phyloP scores from a whole-genome alignment of 2,113 vertebrate species.

The Erythrocercus mccallii region DNA sequence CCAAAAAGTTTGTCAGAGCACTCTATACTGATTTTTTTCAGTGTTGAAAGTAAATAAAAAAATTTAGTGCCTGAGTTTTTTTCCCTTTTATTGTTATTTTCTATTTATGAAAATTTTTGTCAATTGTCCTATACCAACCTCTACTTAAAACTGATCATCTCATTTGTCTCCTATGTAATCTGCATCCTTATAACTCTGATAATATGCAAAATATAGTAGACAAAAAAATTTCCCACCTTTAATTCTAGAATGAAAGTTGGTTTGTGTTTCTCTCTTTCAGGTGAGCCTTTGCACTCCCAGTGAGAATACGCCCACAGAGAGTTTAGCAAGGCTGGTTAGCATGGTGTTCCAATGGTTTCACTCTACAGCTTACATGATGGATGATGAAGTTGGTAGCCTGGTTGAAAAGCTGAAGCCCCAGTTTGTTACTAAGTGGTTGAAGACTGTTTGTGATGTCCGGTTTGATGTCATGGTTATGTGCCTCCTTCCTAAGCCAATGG shows the following conservation, averaged over 20 bases:
- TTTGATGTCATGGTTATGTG: constrained; percentile 99
- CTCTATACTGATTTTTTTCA: background rate
- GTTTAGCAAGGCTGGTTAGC: constrained; percentile 93
- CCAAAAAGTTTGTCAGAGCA: background rate
- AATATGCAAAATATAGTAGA: background rate
- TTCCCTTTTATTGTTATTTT: background rate
- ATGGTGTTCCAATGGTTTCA: constrained; percentile 99
- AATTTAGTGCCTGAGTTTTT: background rate
- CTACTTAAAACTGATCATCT: background rate
- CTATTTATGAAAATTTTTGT: background rate
- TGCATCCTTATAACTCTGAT: background rate
- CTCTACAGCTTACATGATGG: constrained; percentile 99
- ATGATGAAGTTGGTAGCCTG: constrained; percentile 96
- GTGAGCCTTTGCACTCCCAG: constrained; percentile 97
- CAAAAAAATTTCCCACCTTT: background rate
- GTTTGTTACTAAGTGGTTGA: constrained; percentile 99
- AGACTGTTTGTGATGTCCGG: constrained; percentile 95
- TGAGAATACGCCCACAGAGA: constrained; percentile 97
- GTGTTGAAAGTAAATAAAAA: background rate
- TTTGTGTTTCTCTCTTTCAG: constrained; percentile 66
- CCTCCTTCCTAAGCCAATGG: constrained; percentile 96
- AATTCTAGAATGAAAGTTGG: background rate
- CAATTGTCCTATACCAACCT: background rate
- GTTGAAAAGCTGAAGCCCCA: constrained; percentile 99
- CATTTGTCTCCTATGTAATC: background rate